These are phyloP conservation scores for Dreissena rostriformis DNA, from an alignment of 1,140 invertebrate species.

Conservation along the genomic window DNA sequence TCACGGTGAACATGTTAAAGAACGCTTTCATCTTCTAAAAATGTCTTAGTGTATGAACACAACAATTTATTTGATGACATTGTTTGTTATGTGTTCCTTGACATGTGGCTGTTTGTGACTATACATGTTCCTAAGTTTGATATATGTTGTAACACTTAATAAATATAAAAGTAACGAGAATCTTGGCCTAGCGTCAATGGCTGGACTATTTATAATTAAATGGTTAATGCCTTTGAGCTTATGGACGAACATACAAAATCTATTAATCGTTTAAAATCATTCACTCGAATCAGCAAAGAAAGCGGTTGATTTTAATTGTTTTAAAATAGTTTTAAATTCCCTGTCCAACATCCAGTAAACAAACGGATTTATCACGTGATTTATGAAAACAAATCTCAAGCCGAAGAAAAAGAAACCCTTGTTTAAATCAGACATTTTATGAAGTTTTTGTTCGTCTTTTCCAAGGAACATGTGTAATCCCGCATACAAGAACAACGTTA, in stretches of 20 bases:
- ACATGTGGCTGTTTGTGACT: too few species aligned
- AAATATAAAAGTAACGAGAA: too few species aligned
- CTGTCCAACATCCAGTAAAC: conserved; percentile 3
- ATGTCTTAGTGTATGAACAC: conserved; percentile 51
- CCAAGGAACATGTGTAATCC: not conserved
- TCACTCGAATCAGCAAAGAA: too few species aligned
- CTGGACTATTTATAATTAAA: too few species aligned
- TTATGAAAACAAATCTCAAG: conserved; percentile 16
- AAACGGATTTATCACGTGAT: conserved; percentile 23
- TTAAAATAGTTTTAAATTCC: not conserved
- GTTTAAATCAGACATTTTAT: not conserved
- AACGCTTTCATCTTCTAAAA: conserved; percentile 59
- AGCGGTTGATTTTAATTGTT: not conserved
- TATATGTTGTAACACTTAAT: too few species aligned
- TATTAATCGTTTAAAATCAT: too few species aligned
- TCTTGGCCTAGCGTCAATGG: too few species aligned
- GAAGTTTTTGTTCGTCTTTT: not conserved
- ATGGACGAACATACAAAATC: too few species aligned
- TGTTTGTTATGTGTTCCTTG: too few species aligned
- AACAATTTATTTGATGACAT: conserved; percentile 60
- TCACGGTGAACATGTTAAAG: conserved; percentile 62
- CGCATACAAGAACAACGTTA: not conserved
- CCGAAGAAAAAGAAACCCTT: not conserved
- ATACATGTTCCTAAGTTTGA: conserved; percentile 25
- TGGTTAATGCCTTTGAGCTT: too few species aligned